Conservation (phyloP, 1,140 invertebrate genomes). For the Monochamus saltuarius region DNA sequence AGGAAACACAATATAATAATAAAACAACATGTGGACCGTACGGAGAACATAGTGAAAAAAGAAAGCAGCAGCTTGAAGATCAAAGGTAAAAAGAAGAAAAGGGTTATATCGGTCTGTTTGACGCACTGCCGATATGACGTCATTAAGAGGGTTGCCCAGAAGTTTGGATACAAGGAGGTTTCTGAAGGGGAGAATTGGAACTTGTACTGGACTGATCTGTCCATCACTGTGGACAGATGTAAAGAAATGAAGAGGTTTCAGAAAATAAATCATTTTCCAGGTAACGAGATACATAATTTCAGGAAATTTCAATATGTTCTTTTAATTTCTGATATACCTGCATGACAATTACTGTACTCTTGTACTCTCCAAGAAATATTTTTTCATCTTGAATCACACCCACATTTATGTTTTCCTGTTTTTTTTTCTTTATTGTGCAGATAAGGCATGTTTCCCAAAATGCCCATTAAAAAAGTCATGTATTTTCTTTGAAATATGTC, state of each 20-base stretch:
- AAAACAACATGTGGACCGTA: not conserved
- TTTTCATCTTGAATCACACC: too few relatives aligned
- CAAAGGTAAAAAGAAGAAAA: slow-evolving; percentile 38
- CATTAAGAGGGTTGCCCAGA: slow-evolving; percentile 67
- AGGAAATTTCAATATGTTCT: too few relatives aligned
- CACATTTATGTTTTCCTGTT: too few relatives aligned
- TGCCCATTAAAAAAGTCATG: too few relatives aligned
- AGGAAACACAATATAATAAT: slow-evolving; percentile 6
- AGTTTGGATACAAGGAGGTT: slow-evolving; percentile 78
- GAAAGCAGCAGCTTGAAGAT: slow-evolving; percentile 1
- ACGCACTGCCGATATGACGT: slow-evolving; percentile 74
- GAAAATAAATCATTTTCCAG: slow-evolving; percentile 86
- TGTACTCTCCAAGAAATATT: too few relatives aligned
- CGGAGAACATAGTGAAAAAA: slow-evolving; percentile 9
- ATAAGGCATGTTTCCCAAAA: too few relatives aligned
- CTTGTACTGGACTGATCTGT: slow-evolving; percentile 85
- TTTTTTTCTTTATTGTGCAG: too few relatives aligned
- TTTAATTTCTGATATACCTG: too few relatives aligned
- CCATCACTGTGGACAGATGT: slow-evolving; percentile 76
- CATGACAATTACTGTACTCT: too few relatives aligned
- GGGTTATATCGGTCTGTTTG: slow-evolving; percentile 62
- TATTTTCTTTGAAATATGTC: too few relatives aligned
- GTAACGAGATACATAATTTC: not conserved
- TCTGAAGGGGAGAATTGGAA: slow-evolving; percentile 82
- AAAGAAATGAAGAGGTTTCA: slow-evolving; percentile 90